phyloP scores from a whole-genome alignment of 2,113 vertebrate genomes.

The Glaucomys volans region DNA sequence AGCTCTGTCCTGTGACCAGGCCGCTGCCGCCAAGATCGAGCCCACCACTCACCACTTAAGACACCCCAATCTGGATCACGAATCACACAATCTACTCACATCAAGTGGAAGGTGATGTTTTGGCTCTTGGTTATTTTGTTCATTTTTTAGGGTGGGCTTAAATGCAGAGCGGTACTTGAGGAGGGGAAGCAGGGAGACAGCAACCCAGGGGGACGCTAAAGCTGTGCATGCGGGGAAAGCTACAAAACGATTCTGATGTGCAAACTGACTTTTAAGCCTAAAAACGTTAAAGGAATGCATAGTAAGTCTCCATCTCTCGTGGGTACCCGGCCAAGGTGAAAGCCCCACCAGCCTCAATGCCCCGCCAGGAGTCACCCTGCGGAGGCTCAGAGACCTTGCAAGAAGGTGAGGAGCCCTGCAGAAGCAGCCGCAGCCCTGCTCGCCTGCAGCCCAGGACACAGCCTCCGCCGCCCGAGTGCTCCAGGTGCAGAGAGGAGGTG shows the following conservation, averaged over 20 bases:
- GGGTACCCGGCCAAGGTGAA: not conserved
- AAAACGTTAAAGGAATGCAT: not conserved
- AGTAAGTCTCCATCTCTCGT: not conserved
- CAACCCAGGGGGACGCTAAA: not conserved
- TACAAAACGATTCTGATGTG: not conserved
- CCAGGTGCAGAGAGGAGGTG: not conserved
- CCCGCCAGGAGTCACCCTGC: accelerated
- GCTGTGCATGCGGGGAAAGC: not conserved
- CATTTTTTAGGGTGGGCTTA: too few species aligned
- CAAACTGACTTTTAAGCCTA: not conserved
- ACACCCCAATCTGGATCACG: not conserved
- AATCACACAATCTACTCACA: too few species aligned
- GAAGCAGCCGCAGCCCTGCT: accelerated
- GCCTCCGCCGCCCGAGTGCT: too few species aligned
- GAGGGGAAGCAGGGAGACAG: too few species aligned
- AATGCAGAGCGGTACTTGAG: too few species aligned
- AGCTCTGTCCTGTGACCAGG: too few species aligned
- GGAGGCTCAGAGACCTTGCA: accelerated
- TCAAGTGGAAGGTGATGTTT: not conserved
- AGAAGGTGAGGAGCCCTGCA: accelerated
- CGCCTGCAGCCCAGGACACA: not conserved
- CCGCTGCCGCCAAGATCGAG: accelerated
- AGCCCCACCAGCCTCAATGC: too few species aligned
- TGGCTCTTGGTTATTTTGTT: not conserved
- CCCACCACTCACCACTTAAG: not conserved